These are phyloP conservation scores for Calephelis nemesis DNA, from an alignment of 1,140 invertebrate genomes.

Conservation along the genomic window DNA sequence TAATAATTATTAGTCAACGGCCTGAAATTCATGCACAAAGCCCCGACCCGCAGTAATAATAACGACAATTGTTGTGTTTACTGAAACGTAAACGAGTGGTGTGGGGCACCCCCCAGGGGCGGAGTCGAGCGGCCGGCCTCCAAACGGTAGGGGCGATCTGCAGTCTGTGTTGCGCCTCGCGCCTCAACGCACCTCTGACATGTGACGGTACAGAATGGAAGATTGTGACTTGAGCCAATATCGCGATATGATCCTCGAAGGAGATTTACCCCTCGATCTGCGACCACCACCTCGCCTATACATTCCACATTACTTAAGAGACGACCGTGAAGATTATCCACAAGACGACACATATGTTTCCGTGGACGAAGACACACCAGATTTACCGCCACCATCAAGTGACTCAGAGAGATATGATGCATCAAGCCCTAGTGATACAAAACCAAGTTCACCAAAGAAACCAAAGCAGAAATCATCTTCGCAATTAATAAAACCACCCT, in stretches of 20 bases:
- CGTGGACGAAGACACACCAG: constrained; percentile 67
- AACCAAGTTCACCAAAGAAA: constrained; percentile 65
- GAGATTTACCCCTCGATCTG: constrained; percentile 66
- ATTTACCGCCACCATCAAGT: constrained; percentile 62
- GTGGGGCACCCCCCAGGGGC: constrained; percentile 43
- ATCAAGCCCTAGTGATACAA: constrained; percentile 55
- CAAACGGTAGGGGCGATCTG: constrained; percentile 36
- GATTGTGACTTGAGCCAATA: constrained; percentile 68
- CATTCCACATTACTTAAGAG: constrained; percentile 62
- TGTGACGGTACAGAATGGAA: constrained; percentile 70
- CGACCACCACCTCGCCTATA: constrained; percentile 67
- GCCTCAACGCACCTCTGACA: constrained; percentile 62
- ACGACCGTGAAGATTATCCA: constrained; percentile 55
- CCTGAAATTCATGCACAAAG: constrained; percentile 78
- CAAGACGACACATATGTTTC: constrained; percentile 71
- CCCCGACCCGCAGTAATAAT: constrained; percentile 76
- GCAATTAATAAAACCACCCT: constrained; percentile 90
- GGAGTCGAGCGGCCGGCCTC: constrained; percentile 43
- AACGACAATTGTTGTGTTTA: constrained; percentile 79
- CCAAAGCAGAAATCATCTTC: constrained; percentile 66
- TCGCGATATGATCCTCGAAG: constrained; percentile 75
- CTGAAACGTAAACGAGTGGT: constrained; percentile 72
- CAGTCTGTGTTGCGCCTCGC: constrained; percentile 53
- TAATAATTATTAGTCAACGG: constrained; percentile 78
- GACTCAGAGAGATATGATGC: constrained; percentile 69